phyloP scores from a whole-genome alignment of 2,888 invertebrate genomes.

The Hirtodrosophila alboralis region DNA sequence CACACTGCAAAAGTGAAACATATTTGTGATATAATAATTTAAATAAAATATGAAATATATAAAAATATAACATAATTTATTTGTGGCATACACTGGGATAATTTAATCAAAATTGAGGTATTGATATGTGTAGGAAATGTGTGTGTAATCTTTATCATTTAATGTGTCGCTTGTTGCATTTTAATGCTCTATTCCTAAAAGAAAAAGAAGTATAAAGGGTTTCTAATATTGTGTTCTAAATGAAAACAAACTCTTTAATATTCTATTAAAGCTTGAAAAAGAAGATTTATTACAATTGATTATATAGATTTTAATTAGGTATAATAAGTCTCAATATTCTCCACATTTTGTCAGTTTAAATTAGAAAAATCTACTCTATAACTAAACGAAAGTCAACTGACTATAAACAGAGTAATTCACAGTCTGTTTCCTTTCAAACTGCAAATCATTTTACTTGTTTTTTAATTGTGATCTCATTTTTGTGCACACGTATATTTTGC shows the following conservation, averaged over 20 bases:
- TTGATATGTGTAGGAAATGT: neutral
- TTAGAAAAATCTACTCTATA: no score
- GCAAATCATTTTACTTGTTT: conserved; percentile 28
- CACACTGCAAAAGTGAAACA: conserved; percentile 10
- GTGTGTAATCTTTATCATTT: conserved; percentile 68
- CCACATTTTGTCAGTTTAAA: no score
- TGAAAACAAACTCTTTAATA: no score
- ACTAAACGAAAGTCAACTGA: no score
- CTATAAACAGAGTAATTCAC: no score
- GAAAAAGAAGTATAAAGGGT: no score
- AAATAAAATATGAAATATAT: conserved; percentile 44
- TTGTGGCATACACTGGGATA: conserved; percentile 59
- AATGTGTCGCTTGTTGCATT: conserved; percentile 62
- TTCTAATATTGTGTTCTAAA: no score
- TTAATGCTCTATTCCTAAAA: conserved; percentile 6
- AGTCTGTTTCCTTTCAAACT: no score
- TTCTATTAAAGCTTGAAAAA: no score
- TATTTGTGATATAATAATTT: conserved; percentile 34
- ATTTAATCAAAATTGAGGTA: conserved; percentile 68
- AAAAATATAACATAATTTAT: conserved; percentile 30
- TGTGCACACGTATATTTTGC: conserved; percentile 33
- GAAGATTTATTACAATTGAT: no score
- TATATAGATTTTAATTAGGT: no score
- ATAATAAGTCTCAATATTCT: no score
- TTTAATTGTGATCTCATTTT: conserved; percentile 14